A percentile compares a stretch with the other conserved stretches of the same genome.
Evolutionary conservation across 2,888 invertebrate species (phyloP).

Genomic region (Listrodromus nycthemerus): DNA sequence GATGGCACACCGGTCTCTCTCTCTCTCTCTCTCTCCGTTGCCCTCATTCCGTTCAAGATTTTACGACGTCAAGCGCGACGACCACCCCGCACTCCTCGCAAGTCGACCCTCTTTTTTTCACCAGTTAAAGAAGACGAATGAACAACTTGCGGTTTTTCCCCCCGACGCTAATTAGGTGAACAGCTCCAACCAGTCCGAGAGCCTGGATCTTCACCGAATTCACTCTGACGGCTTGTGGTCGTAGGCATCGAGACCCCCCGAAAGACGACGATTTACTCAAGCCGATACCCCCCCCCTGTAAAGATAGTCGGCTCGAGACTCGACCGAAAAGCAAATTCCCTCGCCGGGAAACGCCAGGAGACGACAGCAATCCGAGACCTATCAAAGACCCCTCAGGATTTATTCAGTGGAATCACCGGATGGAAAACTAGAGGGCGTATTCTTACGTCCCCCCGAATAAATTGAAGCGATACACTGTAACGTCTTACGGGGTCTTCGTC

Average conservation of each 20-base stretch:
- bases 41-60: conserved; percentile 68
- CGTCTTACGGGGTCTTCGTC: conserved; percentile 34
- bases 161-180: conserved; percentile 76
- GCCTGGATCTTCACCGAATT: conserved; percentile 46
- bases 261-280: conserved; percentile 58
- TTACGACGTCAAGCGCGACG: conserved; percentile 70
- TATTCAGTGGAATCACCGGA: conserved; percentile 53
- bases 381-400: conserved; percentile 41
- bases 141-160: conserved; percentile 54
- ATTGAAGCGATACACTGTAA: conserved; percentile 27
- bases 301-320: conserved; percentile 23
- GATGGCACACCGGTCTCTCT: conserved; percentile 9
- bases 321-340: conserved; percentile 34
- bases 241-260: conserved; percentile 10
- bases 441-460: conserved; percentile 22
- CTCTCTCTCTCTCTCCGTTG: conserved; percentile 33
- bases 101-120: conserved; percentile 39
- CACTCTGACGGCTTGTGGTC: conserved; percentile 3
- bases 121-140: conserved; percentile 62
- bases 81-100: conserved; percentile 57
- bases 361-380: conserved; percentile 26
- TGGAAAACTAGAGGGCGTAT: conserved; percentile 51
- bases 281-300: conserved; percentile 44
- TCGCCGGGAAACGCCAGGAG: conserved; percentile 1
- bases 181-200: conserved; percentile 67